These are phyloP conservation scores for Phylloscopus trochiloides DNA, from an alignment of 2,113 vertebrate genomes.

Conservation along the genomic window DNA sequence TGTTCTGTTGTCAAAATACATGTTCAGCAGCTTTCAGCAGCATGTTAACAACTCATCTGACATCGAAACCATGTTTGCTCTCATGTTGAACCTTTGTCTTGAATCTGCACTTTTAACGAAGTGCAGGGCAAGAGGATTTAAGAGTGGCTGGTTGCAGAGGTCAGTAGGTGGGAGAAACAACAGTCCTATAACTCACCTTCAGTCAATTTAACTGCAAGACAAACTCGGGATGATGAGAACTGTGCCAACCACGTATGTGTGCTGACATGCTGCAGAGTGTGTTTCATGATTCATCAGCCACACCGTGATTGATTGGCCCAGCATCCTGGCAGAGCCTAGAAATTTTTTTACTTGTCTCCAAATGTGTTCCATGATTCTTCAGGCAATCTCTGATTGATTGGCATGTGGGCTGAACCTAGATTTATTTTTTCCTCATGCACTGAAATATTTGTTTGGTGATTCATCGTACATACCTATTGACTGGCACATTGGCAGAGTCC, in stretches of 20 bases:
- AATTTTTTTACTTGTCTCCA: conserved; percentile 25
- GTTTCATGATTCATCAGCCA: conserved; percentile 67
- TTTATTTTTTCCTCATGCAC: neutral
- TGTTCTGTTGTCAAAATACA: conserved; percentile 49
- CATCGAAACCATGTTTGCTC: neutral
- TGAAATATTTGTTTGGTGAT: conserved; percentile 29
- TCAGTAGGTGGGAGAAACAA: conserved; percentile 49
- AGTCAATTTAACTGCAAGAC: conserved; percentile 59
- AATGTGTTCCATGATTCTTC: conserved; percentile 24
- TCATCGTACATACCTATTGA: conserved; percentile 8
- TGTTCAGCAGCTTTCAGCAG: conserved; percentile 45
- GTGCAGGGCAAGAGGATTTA: conserved; percentile 26
- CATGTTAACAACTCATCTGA: conserved; percentile 50
- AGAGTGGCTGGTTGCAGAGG: conserved; percentile 38
- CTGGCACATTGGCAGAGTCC: conserved; percentile 17
- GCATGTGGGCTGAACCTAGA: neutral
- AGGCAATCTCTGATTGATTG: conserved; percentile 50
- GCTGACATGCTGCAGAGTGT: conserved; percentile 54
- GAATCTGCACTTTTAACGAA: conserved; percentile 20
- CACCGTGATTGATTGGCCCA: conserved; percentile 56
- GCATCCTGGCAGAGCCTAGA: conserved; percentile 39
- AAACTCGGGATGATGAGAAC: conserved; percentile 55
- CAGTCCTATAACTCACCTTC: conserved; percentile 42
- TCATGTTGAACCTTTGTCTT: neutral
- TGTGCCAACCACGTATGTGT: conserved; percentile 39